A percentile compares a stretch with the other conserved stretches of the same genome.
phyloP scores from a whole-genome alignment of 2,797 vertebrate species.

The Trematomus bernacchii region DNA sequence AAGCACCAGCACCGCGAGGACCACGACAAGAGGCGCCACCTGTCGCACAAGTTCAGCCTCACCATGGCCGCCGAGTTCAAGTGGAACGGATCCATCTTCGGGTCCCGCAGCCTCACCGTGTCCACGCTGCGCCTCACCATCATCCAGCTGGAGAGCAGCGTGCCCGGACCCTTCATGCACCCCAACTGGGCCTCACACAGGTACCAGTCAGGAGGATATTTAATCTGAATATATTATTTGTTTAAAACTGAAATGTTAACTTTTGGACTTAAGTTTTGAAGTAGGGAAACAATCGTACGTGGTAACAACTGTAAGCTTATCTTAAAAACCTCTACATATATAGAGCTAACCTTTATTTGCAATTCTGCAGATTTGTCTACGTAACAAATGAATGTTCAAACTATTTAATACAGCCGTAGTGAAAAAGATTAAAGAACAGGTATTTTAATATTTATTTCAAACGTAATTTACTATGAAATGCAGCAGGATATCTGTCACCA shows the following conservation, averaged over 20 bases:
- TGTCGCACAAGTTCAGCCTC: constrained; percentile 98
- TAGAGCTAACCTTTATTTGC: too few relatives aligned
- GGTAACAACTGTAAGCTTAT: too few relatives aligned
- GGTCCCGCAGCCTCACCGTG: constrained; percentile 93
- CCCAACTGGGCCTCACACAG: constrained; percentile 99
- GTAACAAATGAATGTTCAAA: too few relatives aligned
- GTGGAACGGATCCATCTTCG: constrained; percentile 97
- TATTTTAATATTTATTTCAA: too few relatives aligned
- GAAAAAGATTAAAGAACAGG: too few relatives aligned
- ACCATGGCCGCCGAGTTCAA: constrained; percentile 96
- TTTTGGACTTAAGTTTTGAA: too few relatives aligned
- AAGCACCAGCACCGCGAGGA: constrained; percentile 99
- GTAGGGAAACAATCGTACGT: too few relatives aligned
- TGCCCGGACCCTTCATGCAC: constrained; percentile 96
- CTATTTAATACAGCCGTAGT: too few relatives aligned
- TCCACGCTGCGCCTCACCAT: constrained; percentile 96
- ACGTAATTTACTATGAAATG: not conserved
- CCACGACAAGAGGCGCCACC: constrained; percentile 97
- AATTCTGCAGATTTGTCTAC: too few relatives aligned
- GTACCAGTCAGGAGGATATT: constrained; percentile 69
- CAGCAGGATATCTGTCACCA: not conserved
- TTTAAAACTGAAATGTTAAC: too few relatives aligned
- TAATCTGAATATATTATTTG: too few relatives aligned
- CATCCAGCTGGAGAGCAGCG: constrained; percentile 95
- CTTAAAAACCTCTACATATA: too few relatives aligned